Evolutionary conservation across 2,797 vertebrate species (phyloP).

Genomic region (Hemitrygon akajei): DNA sequence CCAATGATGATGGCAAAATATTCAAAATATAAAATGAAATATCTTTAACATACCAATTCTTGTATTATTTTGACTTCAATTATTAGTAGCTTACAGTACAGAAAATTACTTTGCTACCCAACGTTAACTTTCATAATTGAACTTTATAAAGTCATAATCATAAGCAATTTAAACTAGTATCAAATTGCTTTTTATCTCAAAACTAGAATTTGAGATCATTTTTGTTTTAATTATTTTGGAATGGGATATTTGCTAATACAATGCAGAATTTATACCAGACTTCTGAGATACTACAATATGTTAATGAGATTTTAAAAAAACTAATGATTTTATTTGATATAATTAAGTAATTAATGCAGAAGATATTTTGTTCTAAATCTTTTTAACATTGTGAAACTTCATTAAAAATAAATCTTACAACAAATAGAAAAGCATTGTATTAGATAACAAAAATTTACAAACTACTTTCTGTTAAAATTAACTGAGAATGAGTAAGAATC

Average conservation of each 20-base stretch:
- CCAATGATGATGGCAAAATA: not conserved
- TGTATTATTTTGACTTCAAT: constrained; percentile 24
- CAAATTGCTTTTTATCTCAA: not conserved
- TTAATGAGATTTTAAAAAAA: not conserved
- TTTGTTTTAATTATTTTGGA: not conserved
- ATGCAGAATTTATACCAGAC: not conserved
- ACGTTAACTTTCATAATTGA: constrained; percentile 28
- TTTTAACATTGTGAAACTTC: not conserved
- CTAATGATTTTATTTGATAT: not conserved
- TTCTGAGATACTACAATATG: not conserved
- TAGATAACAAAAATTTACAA: not conserved
- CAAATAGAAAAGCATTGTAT: not conserved
- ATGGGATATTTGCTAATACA: not conserved
- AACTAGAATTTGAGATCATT: not conserved
- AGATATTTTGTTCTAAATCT: not conserved
- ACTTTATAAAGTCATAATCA: not conserved
- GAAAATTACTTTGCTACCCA: constrained; percentile 31
- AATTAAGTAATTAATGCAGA: not conserved
- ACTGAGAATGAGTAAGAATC: not conserved
- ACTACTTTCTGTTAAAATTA: not conserved
- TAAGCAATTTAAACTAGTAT: not conserved
- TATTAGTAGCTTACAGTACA: not conserved
- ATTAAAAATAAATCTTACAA: not conserved
- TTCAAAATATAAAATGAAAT: constrained; percentile 1
- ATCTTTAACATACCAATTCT: not conserved